Base-by-base conservation (phyloP, 2,113 vertebrate species). In the Oryzias celebensis region DNA sequence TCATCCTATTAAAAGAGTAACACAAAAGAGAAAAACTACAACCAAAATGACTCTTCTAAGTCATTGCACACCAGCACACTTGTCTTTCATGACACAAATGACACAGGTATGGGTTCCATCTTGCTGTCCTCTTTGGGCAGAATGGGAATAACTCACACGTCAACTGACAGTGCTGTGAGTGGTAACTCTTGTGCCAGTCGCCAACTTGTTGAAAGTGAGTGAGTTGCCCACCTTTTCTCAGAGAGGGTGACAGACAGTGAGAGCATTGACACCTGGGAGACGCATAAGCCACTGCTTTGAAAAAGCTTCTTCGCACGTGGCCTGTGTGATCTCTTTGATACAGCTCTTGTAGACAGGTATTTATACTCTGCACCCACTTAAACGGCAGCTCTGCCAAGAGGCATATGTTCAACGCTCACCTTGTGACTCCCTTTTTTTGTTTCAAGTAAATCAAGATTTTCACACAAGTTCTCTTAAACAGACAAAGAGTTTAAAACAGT, bases 201-300 rank as follows among this genome's bases (percentile, higher is more conserved):
- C 55, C 49, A 52, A 60, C 68, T 73, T 77, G 62, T 63, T 71
- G 65, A 71, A 78, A 75, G 65, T 75, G 71, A 81, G 58, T 51
- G 67, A 46, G 71, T 58, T 73, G 77, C 78, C 80, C 71, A 83
- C 73, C 83, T 73, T 36, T 75, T 60, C 75, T 69, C 80, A 82
- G 75, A 36, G 60, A 78, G 81, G 75, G 73, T 76, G 80, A 84
- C 70, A 85, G 81, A 78, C 76, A 75, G 75, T 71, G 76, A 58
- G 62, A 81, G 87, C 85, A 87, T 86, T 87, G 88, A 89, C 87
- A 90, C 87, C 88, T 88, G 87, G 75, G 88, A 87, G 71, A 80
- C 82, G 84, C 71, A 79, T 87, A 89, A 89, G 74, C 85, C 77
- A 79, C 72, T 67, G 87, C 77, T 88, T 86, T 91, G 88, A 83